Conservation (phyloP, 2,888 invertebrate species). For the Arrhopalites spinosus region DNA sequence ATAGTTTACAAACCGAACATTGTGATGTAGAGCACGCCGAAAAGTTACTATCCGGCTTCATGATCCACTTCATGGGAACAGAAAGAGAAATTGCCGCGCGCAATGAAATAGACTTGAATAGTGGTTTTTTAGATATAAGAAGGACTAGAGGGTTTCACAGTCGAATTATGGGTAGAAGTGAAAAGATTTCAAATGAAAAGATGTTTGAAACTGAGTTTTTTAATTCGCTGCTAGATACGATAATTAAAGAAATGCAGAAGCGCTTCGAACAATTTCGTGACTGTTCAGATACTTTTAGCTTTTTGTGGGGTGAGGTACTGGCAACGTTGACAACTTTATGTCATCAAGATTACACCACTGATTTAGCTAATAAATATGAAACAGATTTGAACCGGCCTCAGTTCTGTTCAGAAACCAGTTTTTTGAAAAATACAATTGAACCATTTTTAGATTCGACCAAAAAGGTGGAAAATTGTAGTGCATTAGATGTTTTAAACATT, state of each 20-base stretch:
- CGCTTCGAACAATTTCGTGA: not conserved
- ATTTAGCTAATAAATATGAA: not conserved
- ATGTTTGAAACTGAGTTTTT: constrained; percentile 15
- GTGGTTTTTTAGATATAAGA: constrained; percentile 6
- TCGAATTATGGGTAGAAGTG: too few relatives aligned
- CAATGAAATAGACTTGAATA: not conserved
- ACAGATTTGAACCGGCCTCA: not conserved
- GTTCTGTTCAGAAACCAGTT: not conserved
- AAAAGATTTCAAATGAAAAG: not conserved
- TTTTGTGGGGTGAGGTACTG: not conserved
- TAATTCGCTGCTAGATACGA: not conserved
- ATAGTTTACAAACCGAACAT: not conserved
- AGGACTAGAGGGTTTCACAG: not conserved
- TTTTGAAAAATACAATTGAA: not conserved
- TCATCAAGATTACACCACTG: not conserved
- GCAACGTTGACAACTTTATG: not conserved
- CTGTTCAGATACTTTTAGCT: not conserved
- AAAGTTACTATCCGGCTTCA: not conserved
- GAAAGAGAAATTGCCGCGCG: too few relatives aligned
- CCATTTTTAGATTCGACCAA: not conserved
- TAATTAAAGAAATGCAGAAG: not conserved
- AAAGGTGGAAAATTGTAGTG: not conserved
- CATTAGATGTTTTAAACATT: not conserved
- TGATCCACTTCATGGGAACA: not conserved
- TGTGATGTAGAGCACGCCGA: not conserved